Conservation (phyloP, 2,888 invertebrate species). For the Opisthograptis luteolata region DNA sequence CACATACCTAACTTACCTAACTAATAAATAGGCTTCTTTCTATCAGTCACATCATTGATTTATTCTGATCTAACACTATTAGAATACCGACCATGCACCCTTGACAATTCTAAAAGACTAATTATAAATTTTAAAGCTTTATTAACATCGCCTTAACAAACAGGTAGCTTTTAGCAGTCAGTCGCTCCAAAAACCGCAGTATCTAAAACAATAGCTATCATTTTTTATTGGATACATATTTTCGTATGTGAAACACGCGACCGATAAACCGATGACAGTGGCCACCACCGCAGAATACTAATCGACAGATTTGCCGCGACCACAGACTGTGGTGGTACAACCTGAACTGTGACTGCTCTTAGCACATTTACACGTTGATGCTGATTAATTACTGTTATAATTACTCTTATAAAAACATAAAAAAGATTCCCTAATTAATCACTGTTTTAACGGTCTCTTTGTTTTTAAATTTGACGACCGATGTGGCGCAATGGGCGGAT, state of each 20-base stretch:
- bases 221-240: slow-evolving; percentile 50
- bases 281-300: slow-evolving; percentile 67
- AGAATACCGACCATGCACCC: no score
- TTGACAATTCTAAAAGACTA: no score
- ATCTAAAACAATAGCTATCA: slow-evolving; percentile 48
- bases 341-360: slow-evolving; percentile 40
- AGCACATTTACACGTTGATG: slow-evolving; percentile 27
- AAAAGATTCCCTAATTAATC: no score
- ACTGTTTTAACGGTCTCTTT: no score
- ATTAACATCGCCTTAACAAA: not conserved
- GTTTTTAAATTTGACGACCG: no score
- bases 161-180: slow-evolving; percentile 20
- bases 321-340: slow-evolving; percentile 50
- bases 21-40: no score
- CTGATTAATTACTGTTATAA: slow-evolving; percentile 22
- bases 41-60: no score
- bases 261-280: slow-evolving; percentile 63
- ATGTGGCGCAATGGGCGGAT: no score
- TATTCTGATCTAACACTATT: no score
- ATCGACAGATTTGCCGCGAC: slow-evolving; percentile 67
- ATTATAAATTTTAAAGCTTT: no score
- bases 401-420: not conserved
- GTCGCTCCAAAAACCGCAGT: slow-evolving; percentile 47
- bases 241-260: slow-evolving; percentile 59
- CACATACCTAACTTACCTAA: no score